Base-by-base conservation (phyloP, 1,140 invertebrate species). In the Drosophila parabipectinata region DNA sequence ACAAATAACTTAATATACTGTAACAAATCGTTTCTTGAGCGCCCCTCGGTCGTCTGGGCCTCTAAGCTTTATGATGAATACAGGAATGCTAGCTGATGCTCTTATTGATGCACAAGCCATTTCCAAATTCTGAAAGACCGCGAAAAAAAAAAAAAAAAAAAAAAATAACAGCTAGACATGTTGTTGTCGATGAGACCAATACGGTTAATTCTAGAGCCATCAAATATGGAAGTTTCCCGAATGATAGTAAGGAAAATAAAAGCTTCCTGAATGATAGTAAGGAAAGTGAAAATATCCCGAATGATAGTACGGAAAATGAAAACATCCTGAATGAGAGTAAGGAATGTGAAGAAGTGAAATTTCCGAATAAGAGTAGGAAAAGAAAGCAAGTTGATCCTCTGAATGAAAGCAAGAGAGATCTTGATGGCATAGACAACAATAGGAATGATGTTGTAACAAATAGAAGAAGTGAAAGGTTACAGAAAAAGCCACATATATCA, bases 301-400 rank as follows among this genome's bases (percentile, higher is more conserved):
- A 63, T 3, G 50, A 55, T n/a, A 63, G 39, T 63, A 63, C 55
- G 60, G 60, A 63, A 55, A 41, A 3, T 63, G 8, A 53, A 8
- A 7, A 26, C 7, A 51, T 34, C 47, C 47, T 21, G 48, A 61
- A 52, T 48, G 21, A 56, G 3, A 47, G 60, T 63, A 24, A 18
- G 60, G 37, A 8, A 50, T 52, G 15, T 9, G n/a, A 59, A 9
- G 12, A 12, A 12, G 12, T 1, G 12, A 37, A 37, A 12, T n/a
- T 37, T 12, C 44, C 24, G 14, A 59, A 18, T 59, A 30, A 50
- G 0, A 59, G 28, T 59, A 30, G 4, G 44, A 10, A 48, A 55
- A 14, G 39, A 6, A 63, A 4, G 9, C 6, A 26, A 21, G 32
- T 10, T 32, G 32, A 34, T 9, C n/a, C 57, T 30, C 54, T 4